Evolutionary conservation across 2,888 invertebrate species (phyloP).

Genomic region (Cotesia congregata): DNA sequence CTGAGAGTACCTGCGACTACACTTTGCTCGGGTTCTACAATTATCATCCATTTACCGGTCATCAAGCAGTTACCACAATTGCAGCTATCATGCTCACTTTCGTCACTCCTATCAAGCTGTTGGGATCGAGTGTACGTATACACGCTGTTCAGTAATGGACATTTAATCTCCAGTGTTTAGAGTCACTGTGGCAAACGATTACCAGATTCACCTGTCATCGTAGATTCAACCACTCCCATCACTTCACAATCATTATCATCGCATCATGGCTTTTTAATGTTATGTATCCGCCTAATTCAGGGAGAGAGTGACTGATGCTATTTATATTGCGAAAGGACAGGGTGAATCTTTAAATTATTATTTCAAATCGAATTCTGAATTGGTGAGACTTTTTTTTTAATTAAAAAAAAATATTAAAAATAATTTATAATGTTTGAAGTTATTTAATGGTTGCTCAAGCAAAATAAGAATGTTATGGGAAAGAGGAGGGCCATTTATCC

Average conservation of each 20-base stretch:
- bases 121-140: slow-evolving; percentile 41
- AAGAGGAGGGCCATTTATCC: slow-evolving; percentile 30
- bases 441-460: too few relatives aligned
- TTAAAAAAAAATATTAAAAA: too few relatives aligned
- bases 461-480: slow-evolving; percentile 22
- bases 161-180: neutral
- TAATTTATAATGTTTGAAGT: too few relatives aligned
- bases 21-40: slow-evolving; percentile 51
- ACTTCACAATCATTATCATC: slow-evolving; percentile 56
- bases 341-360: neutral
- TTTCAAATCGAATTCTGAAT: slow-evolving; percentile 35
- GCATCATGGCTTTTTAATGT: slow-evolving; percentile 62
- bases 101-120: slow-evolving; percentile 50
- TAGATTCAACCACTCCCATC: slow-evolving; percentile 63
- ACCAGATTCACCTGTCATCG: slow-evolving; percentile 67
- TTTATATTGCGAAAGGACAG: too few relatives aligned
- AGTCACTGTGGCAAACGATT: slow-evolving; percentile 60
- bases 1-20: slow-evolving; percentile 47
- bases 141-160: slow-evolving; percentile 12
- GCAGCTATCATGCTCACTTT: slow-evolving; percentile 65
- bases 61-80: slow-evolving; percentile 67
- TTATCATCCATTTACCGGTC: slow-evolving; percentile 68
- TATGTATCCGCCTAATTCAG: slow-evolving; percentile 54
- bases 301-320: too few relatives aligned
- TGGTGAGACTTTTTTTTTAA: neutral